Evolutionary conservation across 2,888 invertebrate species (phyloP).

Genomic region (Drosophila planitibia): DNA sequence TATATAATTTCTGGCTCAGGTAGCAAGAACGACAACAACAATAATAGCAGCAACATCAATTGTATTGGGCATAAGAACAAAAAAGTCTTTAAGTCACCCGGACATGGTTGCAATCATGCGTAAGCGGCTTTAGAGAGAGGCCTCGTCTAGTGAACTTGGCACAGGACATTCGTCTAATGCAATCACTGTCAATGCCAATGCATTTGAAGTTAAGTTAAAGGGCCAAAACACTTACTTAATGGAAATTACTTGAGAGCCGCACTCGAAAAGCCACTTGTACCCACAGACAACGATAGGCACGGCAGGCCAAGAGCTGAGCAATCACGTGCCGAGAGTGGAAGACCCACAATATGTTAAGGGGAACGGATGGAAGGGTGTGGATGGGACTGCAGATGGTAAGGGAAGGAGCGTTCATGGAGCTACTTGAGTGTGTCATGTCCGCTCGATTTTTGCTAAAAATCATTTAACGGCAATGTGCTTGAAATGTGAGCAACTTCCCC

Average conservation of each 20-base stretch:
- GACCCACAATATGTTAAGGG: conserved; percentile 5
- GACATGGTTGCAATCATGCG: conserved; percentile 40
- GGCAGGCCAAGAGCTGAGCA: conserved; percentile 61
- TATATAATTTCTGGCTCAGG: conserved; percentile 61
- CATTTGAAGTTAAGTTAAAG: conserved; percentile 67
- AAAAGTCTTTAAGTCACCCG: conserved; percentile 41
- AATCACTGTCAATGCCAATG: conserved; percentile 71
- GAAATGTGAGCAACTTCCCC: conserved; percentile 62
- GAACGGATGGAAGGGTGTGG: background rate
- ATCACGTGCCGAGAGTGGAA: conserved; percentile 61
- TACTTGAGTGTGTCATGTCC: conserved; percentile 81
- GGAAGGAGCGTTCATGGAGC: conserved; percentile 29
- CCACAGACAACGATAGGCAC: conserved; percentile 62
- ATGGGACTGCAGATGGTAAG: background rate
- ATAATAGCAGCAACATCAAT: background rate
- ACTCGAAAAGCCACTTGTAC: conserved; percentile 57
- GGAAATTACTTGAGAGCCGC: conserved; percentile 73
- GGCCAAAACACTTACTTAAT: conserved; percentile 79
- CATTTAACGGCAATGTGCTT: conserved; percentile 76
- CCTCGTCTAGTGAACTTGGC: conserved; percentile 4
- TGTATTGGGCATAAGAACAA: background rate
- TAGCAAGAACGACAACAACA: conserved; percentile 17
- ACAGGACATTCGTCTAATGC: conserved; percentile 52
- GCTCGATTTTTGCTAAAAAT: conserved; percentile 80
- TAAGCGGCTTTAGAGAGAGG: conserved; percentile 49